Evolutionary conservation across 2,888 invertebrate genomes (phyloP).

Genomic region (Carcina quercana): DNA sequence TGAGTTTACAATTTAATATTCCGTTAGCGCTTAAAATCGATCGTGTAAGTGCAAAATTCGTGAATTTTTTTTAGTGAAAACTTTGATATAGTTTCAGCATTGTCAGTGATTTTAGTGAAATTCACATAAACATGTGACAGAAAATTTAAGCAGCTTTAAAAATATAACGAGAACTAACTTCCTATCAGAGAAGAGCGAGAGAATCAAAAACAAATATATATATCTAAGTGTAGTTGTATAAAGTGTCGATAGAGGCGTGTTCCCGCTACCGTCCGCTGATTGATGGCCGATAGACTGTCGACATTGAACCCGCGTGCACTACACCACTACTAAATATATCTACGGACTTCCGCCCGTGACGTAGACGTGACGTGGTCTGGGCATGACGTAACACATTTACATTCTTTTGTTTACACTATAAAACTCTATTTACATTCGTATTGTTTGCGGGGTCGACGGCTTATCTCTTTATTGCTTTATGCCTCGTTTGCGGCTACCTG

Average conservation of each 20-base stretch:
- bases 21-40: no score
- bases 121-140: no score
- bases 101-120: no score
- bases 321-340: constrained; percentile 60
- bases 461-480: constrained; percentile 63
- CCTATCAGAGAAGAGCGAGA: no score
- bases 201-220: no score
- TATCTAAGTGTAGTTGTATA: no score
- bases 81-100: no score
- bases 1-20: no score
- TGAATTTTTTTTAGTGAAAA: no score
- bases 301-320: constrained; percentile 65
- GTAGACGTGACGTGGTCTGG: constrained; percentile 58
- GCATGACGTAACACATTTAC: constrained; percentile 56
- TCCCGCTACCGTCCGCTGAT: constrained; percentile 36
- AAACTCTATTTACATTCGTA: constrained; percentile 65
- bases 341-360: constrained; percentile 62
- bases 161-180: no score
- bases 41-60: no score
- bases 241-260: neutral
- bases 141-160: no score
- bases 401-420: constrained; percentile 69
- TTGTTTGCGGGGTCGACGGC: constrained; percentile 61
- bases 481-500: constrained; percentile 40
- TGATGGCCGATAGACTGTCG: constrained; percentile 68